Evolutionary conservation across 2,888 invertebrate genomes (phyloP).

Genomic region (Drosophila pegasa): DNA sequence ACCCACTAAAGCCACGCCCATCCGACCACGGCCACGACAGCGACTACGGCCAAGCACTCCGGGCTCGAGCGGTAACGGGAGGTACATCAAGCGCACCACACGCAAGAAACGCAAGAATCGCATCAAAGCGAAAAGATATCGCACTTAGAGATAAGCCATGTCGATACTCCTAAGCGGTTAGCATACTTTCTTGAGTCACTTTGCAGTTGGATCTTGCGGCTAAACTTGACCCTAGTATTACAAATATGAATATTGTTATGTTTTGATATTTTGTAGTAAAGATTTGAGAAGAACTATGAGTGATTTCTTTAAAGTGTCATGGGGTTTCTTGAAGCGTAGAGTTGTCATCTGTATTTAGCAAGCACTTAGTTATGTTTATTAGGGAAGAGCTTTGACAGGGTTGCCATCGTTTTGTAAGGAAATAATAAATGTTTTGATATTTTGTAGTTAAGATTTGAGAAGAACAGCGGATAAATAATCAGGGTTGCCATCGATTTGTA

Average conservation of each 20-base stretch:
- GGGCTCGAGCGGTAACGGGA: slow-evolving; percentile 34
- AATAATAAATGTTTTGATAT: no score
- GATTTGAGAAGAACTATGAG: neutral
- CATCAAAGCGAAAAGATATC: slow-evolving; percentile 75
- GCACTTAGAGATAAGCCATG: slow-evolving; percentile 26
- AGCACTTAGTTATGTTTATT: no score
- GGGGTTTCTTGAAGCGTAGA: no score
- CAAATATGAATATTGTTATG: neutral
- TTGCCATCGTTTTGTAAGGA: no score
- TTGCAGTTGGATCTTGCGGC: slow-evolving; percentile 13
- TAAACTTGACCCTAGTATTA: slow-evolving; percentile 19
- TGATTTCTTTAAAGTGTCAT: no score
- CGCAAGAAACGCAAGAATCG: slow-evolving; percentile 81
- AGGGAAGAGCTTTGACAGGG: no score
- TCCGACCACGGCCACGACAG: slow-evolving; percentile 25
- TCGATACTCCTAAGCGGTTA: neutral
- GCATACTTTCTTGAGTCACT: slow-evolving; percentile 8
- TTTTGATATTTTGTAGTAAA: slow-evolving; percentile 17
- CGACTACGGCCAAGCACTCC: slow-evolving; percentile 22
- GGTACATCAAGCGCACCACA: slow-evolving; percentile 58
- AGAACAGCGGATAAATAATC: no score
- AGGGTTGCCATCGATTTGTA: no score
- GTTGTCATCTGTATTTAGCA: neutral
- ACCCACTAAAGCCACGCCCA: slow-evolving; percentile 35
- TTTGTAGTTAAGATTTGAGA: no score